Evolutionary conservation across 1,140 invertebrate genomes (phyloP).

Genomic region (Cryptotermes secundus): DNA sequence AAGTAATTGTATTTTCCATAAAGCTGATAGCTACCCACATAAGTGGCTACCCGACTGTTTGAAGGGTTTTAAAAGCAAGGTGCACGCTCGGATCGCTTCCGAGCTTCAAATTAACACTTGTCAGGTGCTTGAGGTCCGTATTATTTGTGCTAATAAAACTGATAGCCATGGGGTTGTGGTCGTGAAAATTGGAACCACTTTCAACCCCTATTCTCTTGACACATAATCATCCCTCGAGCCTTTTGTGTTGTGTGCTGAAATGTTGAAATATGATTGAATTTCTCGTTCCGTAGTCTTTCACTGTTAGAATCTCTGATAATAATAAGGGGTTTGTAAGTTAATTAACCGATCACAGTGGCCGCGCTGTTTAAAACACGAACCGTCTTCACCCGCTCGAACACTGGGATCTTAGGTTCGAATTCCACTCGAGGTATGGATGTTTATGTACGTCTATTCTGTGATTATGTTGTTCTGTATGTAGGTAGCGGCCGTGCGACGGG

Average conservation of each 20-base stretch:
- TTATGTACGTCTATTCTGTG: too few relatives aligned
- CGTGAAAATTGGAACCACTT: neutral
- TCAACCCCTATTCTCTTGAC: neutral
- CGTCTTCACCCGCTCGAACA: too few relatives aligned
- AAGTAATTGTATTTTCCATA: slow-evolving; percentile 20
- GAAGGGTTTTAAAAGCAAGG: slow-evolving; percentile 11
- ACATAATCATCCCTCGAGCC: neutral
- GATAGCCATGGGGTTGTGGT: neutral
- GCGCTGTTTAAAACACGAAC: too few relatives aligned
- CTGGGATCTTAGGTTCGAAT: too few relatives aligned
- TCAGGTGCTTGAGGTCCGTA: neutral
- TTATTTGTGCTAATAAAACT: slow-evolving; percentile 2
- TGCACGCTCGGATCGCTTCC: neutral
- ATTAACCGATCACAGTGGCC: too few relatives aligned
- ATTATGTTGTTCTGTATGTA: too few relatives aligned
- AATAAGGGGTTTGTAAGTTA: neutral
- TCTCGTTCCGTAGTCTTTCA: neutral
- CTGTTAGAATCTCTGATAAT: neutral
- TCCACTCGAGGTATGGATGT: too few relatives aligned
- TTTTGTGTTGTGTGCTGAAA: neutral
- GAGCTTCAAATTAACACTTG: slow-evolving; percentile 2
- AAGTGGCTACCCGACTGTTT: neutral
- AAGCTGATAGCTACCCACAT: neutral
- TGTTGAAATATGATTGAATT: neutral
- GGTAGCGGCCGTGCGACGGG: too few relatives aligned